These are phyloP conservation scores for Acrocephalus scirpaceus DNA, from an alignment of 2,797 vertebrate genomes.

Conservation along the genomic window DNA sequence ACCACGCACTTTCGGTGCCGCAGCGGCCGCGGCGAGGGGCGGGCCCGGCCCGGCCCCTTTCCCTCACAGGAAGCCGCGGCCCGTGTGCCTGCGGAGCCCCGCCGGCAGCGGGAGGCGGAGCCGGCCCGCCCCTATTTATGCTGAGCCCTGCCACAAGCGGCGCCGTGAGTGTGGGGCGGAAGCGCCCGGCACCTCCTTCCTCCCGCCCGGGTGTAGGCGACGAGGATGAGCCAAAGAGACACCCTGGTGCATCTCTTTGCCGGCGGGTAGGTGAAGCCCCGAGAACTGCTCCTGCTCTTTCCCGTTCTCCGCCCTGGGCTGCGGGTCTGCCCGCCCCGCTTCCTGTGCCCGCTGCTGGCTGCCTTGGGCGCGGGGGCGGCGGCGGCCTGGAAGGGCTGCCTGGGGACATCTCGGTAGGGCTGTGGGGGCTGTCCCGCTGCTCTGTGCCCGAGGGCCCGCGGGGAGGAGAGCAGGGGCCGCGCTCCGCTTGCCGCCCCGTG, in stretches of 20 bases:
- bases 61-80: not conserved
- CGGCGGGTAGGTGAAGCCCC: constrained; percentile 85
- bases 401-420: rapidly evolving
- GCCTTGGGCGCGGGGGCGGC: not conserved
- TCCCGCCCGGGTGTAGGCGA: not conserved
- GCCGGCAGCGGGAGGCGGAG: not conserved
- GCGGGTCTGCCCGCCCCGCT: rapidly evolving
- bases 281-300: rapidly evolving
- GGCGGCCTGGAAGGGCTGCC: not conserved
- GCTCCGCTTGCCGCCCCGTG: no score
- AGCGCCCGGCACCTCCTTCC: not conserved
- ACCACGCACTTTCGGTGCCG: rapidly evolving
- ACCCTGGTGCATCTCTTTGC: constrained; percentile 97
- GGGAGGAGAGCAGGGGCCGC: no score
- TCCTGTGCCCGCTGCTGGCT: no score
- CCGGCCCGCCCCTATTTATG: not conserved
- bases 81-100: not conserved
- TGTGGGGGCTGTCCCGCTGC: rapidly evolving
- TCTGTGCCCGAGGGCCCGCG: rapidly evolving
- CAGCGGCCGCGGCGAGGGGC: not conserved
- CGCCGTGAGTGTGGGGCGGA: not conserved
- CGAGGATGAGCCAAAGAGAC: constrained; percentile 96
- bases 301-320: rapidly evolving
- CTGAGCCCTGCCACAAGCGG: rapidly evolving
- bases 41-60: not conserved